These are phyloP conservation scores for Caenorhabditis briggsae DNA, from an alignment of 1,140 invertebrate genomes.

Conservation along the genomic window DNA sequence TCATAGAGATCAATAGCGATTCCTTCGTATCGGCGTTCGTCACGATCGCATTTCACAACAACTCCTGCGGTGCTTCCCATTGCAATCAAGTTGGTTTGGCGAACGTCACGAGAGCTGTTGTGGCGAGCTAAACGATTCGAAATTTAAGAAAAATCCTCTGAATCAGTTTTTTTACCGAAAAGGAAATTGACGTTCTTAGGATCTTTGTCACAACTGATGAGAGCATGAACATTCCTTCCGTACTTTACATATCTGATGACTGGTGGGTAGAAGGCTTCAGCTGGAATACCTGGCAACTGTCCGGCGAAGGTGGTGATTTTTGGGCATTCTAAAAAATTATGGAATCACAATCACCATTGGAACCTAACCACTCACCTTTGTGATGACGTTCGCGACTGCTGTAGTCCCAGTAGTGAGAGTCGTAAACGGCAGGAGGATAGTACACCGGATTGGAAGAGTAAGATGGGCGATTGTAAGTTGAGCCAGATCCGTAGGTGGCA, in stretches of 20 bases:
- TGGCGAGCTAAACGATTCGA: background rate
- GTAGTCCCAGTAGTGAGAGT: background rate
- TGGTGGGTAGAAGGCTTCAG: slow-evolving; percentile 33
- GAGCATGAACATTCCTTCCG: background rate
- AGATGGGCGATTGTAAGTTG: background rate
- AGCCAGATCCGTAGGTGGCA: background rate
- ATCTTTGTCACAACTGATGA: slow-evolving; percentile 9
- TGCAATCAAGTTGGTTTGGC: background rate
- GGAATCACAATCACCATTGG: background rate
- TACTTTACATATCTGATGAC: slow-evolving; percentile 12
- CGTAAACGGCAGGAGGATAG: slow-evolving; percentile 13
- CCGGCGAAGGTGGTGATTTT: background rate
- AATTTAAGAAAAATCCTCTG: no score
- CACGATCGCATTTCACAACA: background rate
- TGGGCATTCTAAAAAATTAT: slow-evolving; percentile 13
- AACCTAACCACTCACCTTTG: background rate
- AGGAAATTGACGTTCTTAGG: background rate
- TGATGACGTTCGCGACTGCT: background rate
- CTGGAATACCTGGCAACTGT: slow-evolving; percentile 7
- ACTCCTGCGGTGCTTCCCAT: slow-evolving; percentile 15
- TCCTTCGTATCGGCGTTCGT: slow-evolving; percentile 6
- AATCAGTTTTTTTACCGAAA: background rate
- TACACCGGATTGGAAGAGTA: background rate
- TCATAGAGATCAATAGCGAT: background rate
- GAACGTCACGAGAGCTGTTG: background rate